Base-by-base conservation (phyloP, 2,888 invertebrate species). In the Athalia cordata region DNA sequence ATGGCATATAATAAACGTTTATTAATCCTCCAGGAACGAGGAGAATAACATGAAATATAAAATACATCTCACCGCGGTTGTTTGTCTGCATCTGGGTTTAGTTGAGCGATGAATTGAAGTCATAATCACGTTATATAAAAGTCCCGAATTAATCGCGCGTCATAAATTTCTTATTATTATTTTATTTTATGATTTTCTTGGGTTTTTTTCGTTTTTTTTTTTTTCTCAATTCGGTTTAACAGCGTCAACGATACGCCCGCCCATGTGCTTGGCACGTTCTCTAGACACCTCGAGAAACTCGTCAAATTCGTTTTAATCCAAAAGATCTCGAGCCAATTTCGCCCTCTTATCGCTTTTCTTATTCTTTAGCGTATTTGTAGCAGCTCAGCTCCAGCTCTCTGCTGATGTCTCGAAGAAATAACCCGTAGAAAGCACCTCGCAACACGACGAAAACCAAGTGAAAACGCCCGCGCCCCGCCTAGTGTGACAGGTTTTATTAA, bases 401-500 rank as follows among this genome's bases (percentile, higher is more conserved):
- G 7, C 4, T 4, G 43, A 62, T 8, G 29, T 11, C 29, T 9
- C 4, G 45, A 4, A 29, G 1, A 11, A 50, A 43, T 43, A 29
- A 29, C 29, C 29, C 29, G 29, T 29, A 29, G 29, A 29, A 29
- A 29, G 29, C 29, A 29, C 29, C 29, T 29, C 29, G 29, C 29
- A 29, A 29, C 29, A 29, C 29, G 29, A 29, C 29, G 29, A 29
- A 29, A 29, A 29, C 29, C 29, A 29, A 29, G 29, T 29, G 0
- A 2, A 29, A 29, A 29, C 29, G 29, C 70, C 5, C 43, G 43
- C 29, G n/a, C 13, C 11, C 70, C 7, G 49, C 57, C n/a, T 45
- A 47, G 45, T 72, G 59, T 72, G 72, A 72, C 72, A 72, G 72
- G 72, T 59, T 72, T 47, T 72, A 72, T 72, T 72, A 72, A 72